A percentile compares a stretch with the other conserved stretches of the same genome.
Evolutionary conservation across 2,113 vertebrate species (phyloP).

Genomic region (Dolichotis patagonum): DNA sequence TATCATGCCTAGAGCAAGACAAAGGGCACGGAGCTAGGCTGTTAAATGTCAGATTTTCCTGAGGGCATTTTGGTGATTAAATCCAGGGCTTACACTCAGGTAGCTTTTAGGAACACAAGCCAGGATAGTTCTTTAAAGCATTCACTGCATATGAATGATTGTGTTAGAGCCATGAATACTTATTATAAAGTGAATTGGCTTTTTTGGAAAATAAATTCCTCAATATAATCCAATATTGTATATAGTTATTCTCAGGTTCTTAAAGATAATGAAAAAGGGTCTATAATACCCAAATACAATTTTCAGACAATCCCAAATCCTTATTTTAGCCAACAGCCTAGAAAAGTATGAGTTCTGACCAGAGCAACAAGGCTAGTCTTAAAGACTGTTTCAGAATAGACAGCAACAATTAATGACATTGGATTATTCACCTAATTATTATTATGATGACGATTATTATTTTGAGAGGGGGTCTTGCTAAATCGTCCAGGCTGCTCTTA

Average conservation of each 20-base stretch:
- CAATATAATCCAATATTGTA: not conserved
- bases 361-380: not conserved
- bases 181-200: constrained; percentile 52
- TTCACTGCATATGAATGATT: constrained; percentile 61
- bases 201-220: constrained; percentile 53
- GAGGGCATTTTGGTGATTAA: constrained; percentile 73
- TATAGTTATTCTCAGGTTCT: constrained; percentile 48
- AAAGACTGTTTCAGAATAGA: constrained; percentile 27
- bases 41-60: constrained; percentile 70
- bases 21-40: constrained; percentile 60
- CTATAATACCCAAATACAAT: constrained; percentile 15
- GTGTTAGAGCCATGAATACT: constrained; percentile 49
- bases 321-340: constrained; percentile 38
- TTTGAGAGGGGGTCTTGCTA: not conserved
- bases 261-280: constrained; percentile 48
- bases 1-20: constrained; percentile 48
- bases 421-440: not conserved
- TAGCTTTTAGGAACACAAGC: constrained; percentile 59
- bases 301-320: not conserved
- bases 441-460: not conserved
- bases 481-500: not conserved
- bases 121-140: constrained; percentile 54
- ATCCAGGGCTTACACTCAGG: constrained; percentile 53
- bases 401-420: not conserved
- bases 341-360: constrained; percentile 35